These are phyloP conservation scores for Cydia amplana DNA, from an alignment of 1,140 invertebrate genomes.

Conservation along the genomic window DNA sequence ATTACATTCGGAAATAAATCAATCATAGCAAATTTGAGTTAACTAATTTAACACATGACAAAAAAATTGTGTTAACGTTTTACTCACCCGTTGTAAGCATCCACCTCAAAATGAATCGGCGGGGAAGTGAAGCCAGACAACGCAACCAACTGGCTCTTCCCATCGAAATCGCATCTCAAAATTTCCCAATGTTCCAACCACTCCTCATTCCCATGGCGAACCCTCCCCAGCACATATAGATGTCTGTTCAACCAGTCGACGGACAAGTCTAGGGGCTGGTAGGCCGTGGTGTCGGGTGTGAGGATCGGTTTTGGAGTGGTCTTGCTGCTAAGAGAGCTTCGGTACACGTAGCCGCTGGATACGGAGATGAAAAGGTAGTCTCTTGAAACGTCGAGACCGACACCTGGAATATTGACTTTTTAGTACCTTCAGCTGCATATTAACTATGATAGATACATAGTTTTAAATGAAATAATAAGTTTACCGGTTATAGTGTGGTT, in stretches of 20 bases:
- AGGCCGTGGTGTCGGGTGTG: conserved; percentile 80
- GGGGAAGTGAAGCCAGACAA: conserved; percentile 83
- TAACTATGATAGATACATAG: too few species aligned
- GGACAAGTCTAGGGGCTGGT: conserved; percentile 84
- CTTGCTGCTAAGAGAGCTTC: conserved; percentile 66
- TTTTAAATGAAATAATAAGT: background rate
- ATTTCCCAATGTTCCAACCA: conserved; percentile 83
- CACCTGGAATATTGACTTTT: conserved; percentile 79
- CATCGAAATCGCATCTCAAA: conserved; percentile 86
- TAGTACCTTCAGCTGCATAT: background rate
- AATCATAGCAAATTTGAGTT: too few species aligned
- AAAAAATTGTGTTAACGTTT: too few species aligned
- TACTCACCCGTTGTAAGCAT: conserved; percentile 93
- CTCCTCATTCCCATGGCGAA: conserved; percentile 75
- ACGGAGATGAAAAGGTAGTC: conserved; percentile 88
- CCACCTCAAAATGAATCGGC: conserved; percentile 90
- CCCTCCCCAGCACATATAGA: conserved; percentile 88
- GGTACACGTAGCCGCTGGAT: conserved; percentile 82
- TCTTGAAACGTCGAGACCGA: conserved; percentile 86
- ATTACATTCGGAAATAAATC: too few species aligned
- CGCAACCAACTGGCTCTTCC: conserved; percentile 83
- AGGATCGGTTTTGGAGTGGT: conserved; percentile 78
- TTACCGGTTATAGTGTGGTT: conserved; percentile 62
- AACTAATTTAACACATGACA: too few species aligned
- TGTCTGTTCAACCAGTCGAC: conserved; percentile 94